Evolutionary conservation across 2,888 invertebrate species (phyloP), one percentile per base, ranked within the genome.

Genomic region (Amphipoea oculea): DNA sequence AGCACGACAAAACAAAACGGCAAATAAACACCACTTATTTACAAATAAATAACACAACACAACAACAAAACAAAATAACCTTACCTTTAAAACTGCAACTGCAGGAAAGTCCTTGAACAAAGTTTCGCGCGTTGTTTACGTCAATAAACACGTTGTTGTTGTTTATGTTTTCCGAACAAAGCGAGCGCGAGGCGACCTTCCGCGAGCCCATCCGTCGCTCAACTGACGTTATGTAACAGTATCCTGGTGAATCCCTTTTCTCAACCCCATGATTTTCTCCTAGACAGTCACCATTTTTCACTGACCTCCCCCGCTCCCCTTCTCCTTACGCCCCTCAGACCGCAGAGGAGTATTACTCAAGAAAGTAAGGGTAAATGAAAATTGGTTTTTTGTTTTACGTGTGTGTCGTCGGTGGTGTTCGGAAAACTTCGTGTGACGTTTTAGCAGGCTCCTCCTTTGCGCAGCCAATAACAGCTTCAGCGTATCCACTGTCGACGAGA

Each of bases 71-170:
- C 65, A 67, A 84, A 85, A 87, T 12, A 81, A 85, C 86, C 89
- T 90, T 89, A 91, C 91, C 90, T 88, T 63, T 60, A 85, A 86
- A 79, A 79, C 82, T 80, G 76, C 66, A 82, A 88, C 79, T 85
- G 79, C 87, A 79, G 82, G 70, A 85, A 91, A 92, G 90, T 92
- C 90, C 90, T 88, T 87, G 76, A 90, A 88, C 89, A 89, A 93
- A 90, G 84, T 92, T 83, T 51, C 85, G 81, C 86, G 90, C 75
- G 90, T 95, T 96, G 96, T 96, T 96, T 96, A 96, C 96, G 96
- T 92, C 90, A 89, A 89, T 93, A 95, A 96, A 95, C 95, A 96
- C 94, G 96, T 94, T 96, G 96, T 96, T 96, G 96, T 96, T 96
- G 93, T 96, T 96, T 96, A 96, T 96, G 90, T 94, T 94, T 91